Base-by-base conservation (phyloP, 2,797 vertebrate genomes). In the Darevskia mixta region DNA sequence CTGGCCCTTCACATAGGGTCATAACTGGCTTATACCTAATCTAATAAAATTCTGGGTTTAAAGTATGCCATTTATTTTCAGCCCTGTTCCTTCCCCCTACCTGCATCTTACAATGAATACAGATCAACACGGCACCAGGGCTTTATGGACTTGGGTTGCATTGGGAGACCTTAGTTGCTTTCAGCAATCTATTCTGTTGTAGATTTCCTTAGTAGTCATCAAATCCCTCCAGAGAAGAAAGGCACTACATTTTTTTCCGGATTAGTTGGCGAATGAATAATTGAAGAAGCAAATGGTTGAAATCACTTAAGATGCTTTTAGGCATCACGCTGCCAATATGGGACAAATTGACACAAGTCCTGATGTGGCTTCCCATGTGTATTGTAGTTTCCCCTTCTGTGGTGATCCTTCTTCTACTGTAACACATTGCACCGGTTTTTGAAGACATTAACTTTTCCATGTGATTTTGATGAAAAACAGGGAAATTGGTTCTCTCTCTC, bases 301-400 rank as follows among this genome's bases (percentile, higher is more conserved):
- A 76, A 76, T 77, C 58, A 43, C 35, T 77, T 77, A 66, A 66
- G 32, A 76, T 77, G 49, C 73, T 77, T 85, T 85, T 77, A 85
- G 61, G 61, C 29, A 66, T 10, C 61, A 45, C 2, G 41, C 13
- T 55, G 38, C 58, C 73, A 66, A 41, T 25, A 18, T 67, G 17
- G 29, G 58, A 61, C 49, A 85, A 66, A 78, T 17, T 45, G 84
- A 64, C 20, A 43, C 27, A 73, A 49, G 35, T 66, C 61, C 29
- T 25, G 27, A 77, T 66, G 29, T 38, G 20, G 18, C 58, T 67
- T 8, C 43, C 23, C 27, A 83, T n/a, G 4, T 83, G 73, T 82
- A 58, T 18, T 43, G 15, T 43, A 64, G 58, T 64, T 64, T 25
- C 15, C 13, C 17, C 43, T 35, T 29, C 13, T 43, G 7, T 66